Percentiles rank a stretch among this genome's conserved stretches.
phyloP scores from a whole-genome alignment of 1,140 invertebrate genomes.

The Drosophila eugracilis region DNA sequence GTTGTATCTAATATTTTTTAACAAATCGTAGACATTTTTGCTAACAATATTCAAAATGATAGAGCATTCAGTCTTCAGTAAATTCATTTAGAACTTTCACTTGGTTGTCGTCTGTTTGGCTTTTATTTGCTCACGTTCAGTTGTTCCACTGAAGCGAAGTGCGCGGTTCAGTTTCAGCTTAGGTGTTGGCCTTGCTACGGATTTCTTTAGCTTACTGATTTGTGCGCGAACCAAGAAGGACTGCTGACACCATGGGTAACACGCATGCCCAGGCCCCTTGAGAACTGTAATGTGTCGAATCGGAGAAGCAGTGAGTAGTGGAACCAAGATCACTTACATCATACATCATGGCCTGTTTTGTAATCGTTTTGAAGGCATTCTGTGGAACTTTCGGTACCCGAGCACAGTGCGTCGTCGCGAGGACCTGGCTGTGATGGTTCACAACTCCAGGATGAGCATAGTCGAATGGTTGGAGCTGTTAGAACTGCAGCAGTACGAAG shows the following conservation, averaged over 20 bases:
- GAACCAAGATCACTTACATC: neutral
- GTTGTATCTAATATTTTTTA: too few species aligned
- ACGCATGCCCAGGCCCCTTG: conserved; percentile 54
- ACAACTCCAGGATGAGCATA: conserved; percentile 74
- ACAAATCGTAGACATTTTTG: too few species aligned
- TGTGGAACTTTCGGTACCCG: conserved; percentile 83
- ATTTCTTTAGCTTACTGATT: conserved; percentile 11
- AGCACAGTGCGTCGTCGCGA: conserved; percentile 56
- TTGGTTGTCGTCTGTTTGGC: conserved; percentile 1
- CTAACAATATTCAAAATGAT: too few species aligned
- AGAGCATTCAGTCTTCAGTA: conserved; percentile 11
- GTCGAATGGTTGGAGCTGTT: conserved; percentile 72
- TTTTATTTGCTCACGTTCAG: conserved; percentile 55
- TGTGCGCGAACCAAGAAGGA: conserved; percentile 2
- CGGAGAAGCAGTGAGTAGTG: conserved; percentile 70
- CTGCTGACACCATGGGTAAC: conserved; percentile 64
- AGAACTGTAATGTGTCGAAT: conserved; percentile 45
- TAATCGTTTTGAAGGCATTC: conserved; percentile 56
- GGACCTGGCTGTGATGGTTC: conserved; percentile 69
- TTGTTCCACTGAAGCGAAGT: conserved; percentile 48
- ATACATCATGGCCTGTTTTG: neutral
- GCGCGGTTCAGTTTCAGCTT: conserved; percentile 62
- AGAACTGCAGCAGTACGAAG: conserved; percentile 77
- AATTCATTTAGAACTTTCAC: neutral
- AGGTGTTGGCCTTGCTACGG: conserved; percentile 27